Conservation (phyloP, 2,888 invertebrate genomes). For the Linnaemya tessellans region DNA sequence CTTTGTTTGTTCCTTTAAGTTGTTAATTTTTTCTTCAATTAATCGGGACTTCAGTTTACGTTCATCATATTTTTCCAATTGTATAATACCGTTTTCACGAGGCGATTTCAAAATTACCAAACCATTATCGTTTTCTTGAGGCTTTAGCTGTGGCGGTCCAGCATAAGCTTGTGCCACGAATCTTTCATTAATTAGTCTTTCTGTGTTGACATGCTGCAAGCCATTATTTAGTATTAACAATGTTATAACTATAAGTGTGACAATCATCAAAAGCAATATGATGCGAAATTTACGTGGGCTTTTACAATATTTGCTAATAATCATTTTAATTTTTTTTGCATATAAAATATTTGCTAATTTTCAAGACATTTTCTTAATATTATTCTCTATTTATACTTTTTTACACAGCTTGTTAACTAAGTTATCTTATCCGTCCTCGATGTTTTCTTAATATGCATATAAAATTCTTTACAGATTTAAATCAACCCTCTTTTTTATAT, state of each 20-base stretch:
- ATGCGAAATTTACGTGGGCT: slow-evolving; percentile 82
- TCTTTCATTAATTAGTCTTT: slow-evolving; percentile 78
- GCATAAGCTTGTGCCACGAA: slow-evolving; percentile 79
- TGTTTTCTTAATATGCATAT: slow-evolving; percentile 39
- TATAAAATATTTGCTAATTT: slow-evolving; percentile 26
- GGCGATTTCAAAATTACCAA: slow-evolving; percentile 74
- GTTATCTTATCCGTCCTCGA: slow-evolving; percentile 40
- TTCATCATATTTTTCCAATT: slow-evolving; percentile 83
- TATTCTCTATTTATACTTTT: slow-evolving; percentile 42
- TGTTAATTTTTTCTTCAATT: slow-evolving; percentile 81
- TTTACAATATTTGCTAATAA: slow-evolving; percentile 83
- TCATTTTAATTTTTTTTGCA: slow-evolving; percentile 74
- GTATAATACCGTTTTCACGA: slow-evolving; percentile 79
- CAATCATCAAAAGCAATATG: slow-evolving; percentile 79
- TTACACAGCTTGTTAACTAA: not conserved
- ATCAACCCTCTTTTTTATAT: slow-evolving; percentile 55
- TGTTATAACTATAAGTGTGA: slow-evolving; percentile 80
- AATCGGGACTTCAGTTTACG: slow-evolving; percentile 81
- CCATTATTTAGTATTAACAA: slow-evolving; percentile 79
- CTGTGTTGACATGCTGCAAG: slow-evolving; percentile 77
- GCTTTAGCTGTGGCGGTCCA: slow-evolving; percentile 39
- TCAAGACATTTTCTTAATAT: slow-evolving; percentile 43
- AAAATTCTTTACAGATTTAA: slow-evolving; percentile 45
- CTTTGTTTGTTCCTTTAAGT: slow-evolving; percentile 77
- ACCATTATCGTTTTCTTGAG: slow-evolving; percentile 47